Conservation (phyloP, 2,888 invertebrate genomes). For the Punctoribates punctum region DNA sequence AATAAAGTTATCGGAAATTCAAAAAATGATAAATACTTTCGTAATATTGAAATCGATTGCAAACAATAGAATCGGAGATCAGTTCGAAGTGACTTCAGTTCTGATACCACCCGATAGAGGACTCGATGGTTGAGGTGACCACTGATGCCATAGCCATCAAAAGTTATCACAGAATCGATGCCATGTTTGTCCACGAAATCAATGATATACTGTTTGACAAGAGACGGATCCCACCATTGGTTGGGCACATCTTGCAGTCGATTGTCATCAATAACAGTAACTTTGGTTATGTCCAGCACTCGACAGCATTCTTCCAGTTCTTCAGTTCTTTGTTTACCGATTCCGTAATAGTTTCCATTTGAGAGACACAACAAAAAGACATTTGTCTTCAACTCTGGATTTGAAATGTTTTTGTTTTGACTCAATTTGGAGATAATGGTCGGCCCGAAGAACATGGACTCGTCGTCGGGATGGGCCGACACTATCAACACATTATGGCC, state of each 20-base stretch:
- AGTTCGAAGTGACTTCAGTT: slow-evolving; percentile 44
- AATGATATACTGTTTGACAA: slow-evolving; percentile 42
- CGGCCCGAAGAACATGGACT: slow-evolving; percentile 98
- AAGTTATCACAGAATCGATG: slow-evolving; percentile 66
- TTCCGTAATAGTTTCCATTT: slow-evolving; percentile 60
- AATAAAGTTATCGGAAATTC: slow-evolving; percentile 39
- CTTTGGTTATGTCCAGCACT: neutral
- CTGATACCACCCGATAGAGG: slow-evolving; percentile 50
- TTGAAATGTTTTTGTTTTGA: too few species aligned
- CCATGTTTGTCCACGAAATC: slow-evolving; percentile 43
- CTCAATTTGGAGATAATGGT: slow-evolving; percentile 58
- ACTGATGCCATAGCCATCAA: slow-evolving; percentile 90
- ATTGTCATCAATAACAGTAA: slow-evolving; percentile 40
- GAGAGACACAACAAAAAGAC: slow-evolving; percentile 81
- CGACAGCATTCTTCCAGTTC: slow-evolving; percentile 34
- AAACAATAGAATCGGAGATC: slow-evolving; percentile 47
- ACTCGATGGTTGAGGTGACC: slow-evolving; percentile 84
- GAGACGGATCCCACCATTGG: slow-evolving; percentile 43
- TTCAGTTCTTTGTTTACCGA: slow-evolving; percentile 37
- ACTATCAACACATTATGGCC: slow-evolving; percentile 61
- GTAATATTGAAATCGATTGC: slow-evolving; percentile 51
- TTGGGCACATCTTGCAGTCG: slow-evolving; percentile 45
- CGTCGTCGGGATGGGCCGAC: slow-evolving; percentile 96
- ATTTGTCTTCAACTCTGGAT: slow-evolving; percentile 51
- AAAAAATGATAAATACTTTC: slow-evolving; percentile 48